Evolutionary conservation across 2,113 vertebrate species (phyloP).

Genomic region (Sinocyclocheilus grahami): DNA sequence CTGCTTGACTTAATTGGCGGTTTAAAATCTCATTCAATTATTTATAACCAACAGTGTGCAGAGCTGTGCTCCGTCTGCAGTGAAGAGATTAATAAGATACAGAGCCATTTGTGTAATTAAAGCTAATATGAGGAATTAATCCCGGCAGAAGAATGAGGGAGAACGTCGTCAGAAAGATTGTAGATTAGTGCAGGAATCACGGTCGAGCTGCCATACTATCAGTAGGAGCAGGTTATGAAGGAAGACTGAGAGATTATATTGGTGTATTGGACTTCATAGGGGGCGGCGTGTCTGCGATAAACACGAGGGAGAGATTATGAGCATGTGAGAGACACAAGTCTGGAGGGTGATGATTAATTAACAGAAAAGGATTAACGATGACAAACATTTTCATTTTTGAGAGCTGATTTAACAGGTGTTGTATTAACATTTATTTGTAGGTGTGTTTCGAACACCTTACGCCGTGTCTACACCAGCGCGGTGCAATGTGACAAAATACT

Average conservation of each 20-base stretch:
- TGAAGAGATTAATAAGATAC: conserved; percentile 61
- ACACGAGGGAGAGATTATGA: background rate
- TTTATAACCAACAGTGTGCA: conserved; percentile 68
- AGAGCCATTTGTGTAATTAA: conserved; percentile 49
- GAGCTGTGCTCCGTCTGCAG: conserved; percentile 48
- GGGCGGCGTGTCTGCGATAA: background rate
- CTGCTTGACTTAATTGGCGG: conserved; percentile 73
- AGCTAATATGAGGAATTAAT: conserved; percentile 49
- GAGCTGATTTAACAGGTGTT: background rate
- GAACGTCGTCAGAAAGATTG: conserved; percentile 8
- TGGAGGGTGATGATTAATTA: background rate
- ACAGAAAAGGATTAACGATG: background rate
- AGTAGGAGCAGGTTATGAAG: conserved; percentile 11
- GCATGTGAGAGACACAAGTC: background rate
- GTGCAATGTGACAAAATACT: no score
- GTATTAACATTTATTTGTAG: background rate
- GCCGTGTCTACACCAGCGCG: no score
- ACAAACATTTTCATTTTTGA: background rate
- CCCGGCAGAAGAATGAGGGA: conserved; percentile 20
- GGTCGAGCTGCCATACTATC: background rate
- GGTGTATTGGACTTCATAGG: background rate
- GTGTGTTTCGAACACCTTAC: background rate
- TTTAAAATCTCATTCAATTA: conserved; percentile 76
- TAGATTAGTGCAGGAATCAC: conserved; percentile 2
- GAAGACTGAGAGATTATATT: conserved; percentile 3